Percentiles rank a stretch among this genome's conserved stretches.
phyloP scores from a whole-genome alignment of 2,113 vertebrate genomes.

The Hippocampus barbouri region DNA sequence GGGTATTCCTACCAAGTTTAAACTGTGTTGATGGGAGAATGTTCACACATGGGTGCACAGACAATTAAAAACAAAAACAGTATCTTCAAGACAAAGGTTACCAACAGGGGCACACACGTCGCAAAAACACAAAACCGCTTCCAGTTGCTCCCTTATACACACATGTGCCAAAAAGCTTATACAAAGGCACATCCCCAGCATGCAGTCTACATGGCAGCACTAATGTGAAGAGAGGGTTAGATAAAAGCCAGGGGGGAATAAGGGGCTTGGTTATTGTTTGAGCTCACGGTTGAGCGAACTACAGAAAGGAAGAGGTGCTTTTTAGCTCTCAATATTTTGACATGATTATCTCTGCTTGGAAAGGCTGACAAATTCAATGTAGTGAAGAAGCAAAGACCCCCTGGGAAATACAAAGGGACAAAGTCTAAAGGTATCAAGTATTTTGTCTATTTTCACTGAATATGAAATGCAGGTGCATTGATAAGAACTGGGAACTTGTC shows the following conservation, averaged over 20 bases:
- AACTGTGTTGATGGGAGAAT: not conserved
- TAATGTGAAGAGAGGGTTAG: slow-evolving; percentile 58
- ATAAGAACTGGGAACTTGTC: not conserved
- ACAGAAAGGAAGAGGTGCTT: slow-evolving; percentile 35
- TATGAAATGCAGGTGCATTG: not conserved
- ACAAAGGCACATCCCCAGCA: slow-evolving; percentile 30
- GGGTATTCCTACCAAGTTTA: not conserved
- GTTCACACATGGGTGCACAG: not conserved
- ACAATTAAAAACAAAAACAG: not conserved
- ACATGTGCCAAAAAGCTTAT: slow-evolving; percentile 7
- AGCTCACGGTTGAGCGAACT: slow-evolving; percentile 43
- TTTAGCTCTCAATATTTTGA: slow-evolving; percentile 40
- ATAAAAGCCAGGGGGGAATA: slow-evolving; percentile 47
- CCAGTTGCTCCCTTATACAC: not conserved
- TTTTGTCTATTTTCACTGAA: not conserved
- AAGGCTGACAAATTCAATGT: slow-evolving; percentile 17
- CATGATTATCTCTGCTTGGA: slow-evolving; percentile 24
- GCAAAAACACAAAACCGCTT: slow-evolving; percentile 2
- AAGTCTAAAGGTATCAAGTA: not conserved
- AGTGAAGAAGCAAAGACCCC: not conserved
- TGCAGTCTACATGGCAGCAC: slow-evolving; percentile 37
- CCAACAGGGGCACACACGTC: not conserved
- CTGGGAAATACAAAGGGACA: not conserved
- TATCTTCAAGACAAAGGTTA: not conserved
- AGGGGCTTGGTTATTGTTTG: slow-evolving; percentile 51